Conservation (phyloP, 37 sponge, comb jelly and placozoan species). For the Ianthella basta region DNA sequence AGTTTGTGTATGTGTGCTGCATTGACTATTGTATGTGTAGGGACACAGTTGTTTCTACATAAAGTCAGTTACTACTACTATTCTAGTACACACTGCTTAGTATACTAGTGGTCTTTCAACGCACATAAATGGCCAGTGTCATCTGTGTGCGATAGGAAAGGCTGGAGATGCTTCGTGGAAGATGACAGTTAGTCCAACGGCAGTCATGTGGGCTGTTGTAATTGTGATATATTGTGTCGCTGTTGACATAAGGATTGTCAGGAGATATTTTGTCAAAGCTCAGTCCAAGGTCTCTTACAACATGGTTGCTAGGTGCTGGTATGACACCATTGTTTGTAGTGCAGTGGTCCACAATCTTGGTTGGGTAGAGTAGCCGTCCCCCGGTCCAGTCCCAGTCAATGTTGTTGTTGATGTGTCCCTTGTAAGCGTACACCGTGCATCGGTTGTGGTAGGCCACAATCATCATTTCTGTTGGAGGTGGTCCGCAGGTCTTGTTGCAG, state of each 20-base stretch:
- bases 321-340: neutral
- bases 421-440: slow-evolving; percentile 19
- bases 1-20: no score
- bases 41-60: no score
- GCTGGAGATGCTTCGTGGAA: slow-evolving; percentile 20
- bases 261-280: slow-evolving; percentile 30
- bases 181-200: slow-evolving; percentile 34
- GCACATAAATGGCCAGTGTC: slow-evolving; percentile 37
- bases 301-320: slow-evolving; percentile 29
- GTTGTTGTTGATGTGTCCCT: slow-evolving; percentile 10
- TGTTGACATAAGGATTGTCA: neutral
- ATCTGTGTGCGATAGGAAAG: slow-evolving; percentile 1
- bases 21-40: no score
- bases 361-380: neutral
- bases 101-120: no score
- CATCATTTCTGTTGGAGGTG: slow-evolving; percentile 37
- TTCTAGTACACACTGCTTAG: no score
- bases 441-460: slow-evolving; percentile 35
- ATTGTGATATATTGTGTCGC: neutral
- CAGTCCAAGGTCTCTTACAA: neutral
- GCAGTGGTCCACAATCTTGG: slow-evolving; percentile 26
- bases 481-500: no score
- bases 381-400: slow-evolving; percentile 35
- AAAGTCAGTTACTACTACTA: no score
- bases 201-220: slow-evolving; percentile 11